These are phyloP conservation scores for Aporophyla nigra DNA, from an alignment of 2,888 invertebrate species.

Conservation along the genomic window DNA sequence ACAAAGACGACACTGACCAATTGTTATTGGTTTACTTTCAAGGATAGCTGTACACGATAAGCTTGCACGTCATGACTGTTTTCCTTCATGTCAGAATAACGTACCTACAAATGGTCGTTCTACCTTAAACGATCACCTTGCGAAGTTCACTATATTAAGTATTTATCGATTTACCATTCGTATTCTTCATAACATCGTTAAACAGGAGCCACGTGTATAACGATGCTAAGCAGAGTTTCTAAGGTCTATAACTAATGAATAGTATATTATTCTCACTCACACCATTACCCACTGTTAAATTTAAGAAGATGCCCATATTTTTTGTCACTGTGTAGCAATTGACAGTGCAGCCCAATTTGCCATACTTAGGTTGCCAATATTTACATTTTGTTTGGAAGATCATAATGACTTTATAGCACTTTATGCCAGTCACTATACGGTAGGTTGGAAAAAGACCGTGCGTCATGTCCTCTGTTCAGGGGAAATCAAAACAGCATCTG, in stretches of 20 bases:
- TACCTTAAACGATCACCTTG: neutral
- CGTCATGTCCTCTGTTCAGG: constrained; percentile 2
- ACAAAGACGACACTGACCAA: constrained; percentile 44
- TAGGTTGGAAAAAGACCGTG: constrained; percentile 3
- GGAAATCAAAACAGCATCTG: neutral
- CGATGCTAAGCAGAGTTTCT: neutral
- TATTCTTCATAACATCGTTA: neutral
- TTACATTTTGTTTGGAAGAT: neutral
- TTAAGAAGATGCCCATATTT: neutral
- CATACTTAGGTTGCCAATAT: neutral
- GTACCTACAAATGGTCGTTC: neutral
- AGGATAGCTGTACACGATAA: constrained; percentile 41
- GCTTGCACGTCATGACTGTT: constrained; percentile 25
- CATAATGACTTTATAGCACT: neutral
- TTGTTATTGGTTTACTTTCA: constrained; percentile 46
- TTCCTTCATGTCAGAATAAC: constrained; percentile 17
- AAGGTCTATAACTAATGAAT: neutral
- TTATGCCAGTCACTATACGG: neutral
- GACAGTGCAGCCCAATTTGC: no score
- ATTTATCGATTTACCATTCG: neutral
- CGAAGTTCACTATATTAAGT: neutral
- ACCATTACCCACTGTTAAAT: neutral
- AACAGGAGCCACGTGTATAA: neutral
- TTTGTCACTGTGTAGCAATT: neutral
- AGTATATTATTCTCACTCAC: neutral